These are phyloP conservation scores for Eptatretus burgeri DNA, from an alignment of 2,113 vertebrate species.

Conservation along the genomic window DNA sequence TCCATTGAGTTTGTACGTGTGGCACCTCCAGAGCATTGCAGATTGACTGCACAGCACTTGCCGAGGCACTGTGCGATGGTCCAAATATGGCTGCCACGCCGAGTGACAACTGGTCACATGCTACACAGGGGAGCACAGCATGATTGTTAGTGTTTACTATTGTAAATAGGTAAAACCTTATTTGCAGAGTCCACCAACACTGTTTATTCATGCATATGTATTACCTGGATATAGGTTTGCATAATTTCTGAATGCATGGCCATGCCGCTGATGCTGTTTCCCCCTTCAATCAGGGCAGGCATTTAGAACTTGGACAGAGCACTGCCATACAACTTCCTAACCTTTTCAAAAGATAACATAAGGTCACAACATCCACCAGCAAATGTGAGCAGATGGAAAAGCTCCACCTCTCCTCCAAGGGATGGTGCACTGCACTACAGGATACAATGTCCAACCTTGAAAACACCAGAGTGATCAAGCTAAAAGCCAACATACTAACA, in stretches of 20 bases:
- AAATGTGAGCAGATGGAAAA: no score
- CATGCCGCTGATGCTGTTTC: neutral
- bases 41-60: slow-evolving; percentile 85
- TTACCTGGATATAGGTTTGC: neutral
- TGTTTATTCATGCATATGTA: neutral
- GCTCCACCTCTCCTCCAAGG: no score
- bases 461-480: no score
- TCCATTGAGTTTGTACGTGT: slow-evolving; percentile 88
- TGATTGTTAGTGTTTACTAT: neutral
- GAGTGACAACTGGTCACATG: slow-evolving; percentile 74
- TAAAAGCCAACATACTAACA: no score
- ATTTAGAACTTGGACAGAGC: no score
- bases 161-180: neutral
- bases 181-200: neutral
- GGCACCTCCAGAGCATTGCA: slow-evolving; percentile 91
- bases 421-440: no score
- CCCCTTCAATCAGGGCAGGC: no score
- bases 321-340: no score
- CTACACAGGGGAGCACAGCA: slow-evolving; percentile 14
- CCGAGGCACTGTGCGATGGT: slow-evolving; percentile 67
- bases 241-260: neutral
- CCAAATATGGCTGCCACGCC: slow-evolving; percentile 77
- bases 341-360: no score
- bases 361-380: no score
- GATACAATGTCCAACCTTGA: no score